These are phyloP conservation scores for Rhea americana DNA, from an alignment of 2,113 vertebrate genomes.

Conservation along the genomic window DNA sequence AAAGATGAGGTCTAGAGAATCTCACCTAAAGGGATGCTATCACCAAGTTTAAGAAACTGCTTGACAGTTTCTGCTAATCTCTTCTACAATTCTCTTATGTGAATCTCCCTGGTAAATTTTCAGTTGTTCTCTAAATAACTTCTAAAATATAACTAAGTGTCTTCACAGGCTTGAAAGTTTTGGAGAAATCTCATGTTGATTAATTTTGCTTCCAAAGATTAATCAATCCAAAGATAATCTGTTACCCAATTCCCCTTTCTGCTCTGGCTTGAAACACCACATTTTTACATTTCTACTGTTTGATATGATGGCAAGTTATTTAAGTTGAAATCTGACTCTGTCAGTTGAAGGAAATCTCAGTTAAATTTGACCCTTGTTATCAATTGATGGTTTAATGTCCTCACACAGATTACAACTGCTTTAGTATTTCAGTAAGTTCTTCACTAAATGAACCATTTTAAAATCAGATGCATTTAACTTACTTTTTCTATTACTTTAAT, in stretches of 20 bases:
- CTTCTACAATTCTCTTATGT: not conserved
- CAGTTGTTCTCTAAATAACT: not conserved
- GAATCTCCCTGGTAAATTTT: not conserved
- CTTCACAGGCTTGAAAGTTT: not conserved
- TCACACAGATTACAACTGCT: not conserved
- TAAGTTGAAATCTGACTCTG: not conserved
- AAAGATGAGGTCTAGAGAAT: not conserved
- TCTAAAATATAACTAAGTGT: not conserved
- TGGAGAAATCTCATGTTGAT: not conserved
- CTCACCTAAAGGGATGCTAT: not conserved
- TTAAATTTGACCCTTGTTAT: constrained; percentile 1
- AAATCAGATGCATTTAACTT: constrained; percentile 17
- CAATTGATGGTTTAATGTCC: not conserved
- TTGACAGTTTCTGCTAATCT: not conserved
- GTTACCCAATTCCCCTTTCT: not conserved
- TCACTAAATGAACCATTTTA: constrained; percentile 41
- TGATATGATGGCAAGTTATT: not conserved
- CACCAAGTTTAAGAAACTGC: not conserved
- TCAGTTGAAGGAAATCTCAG: not conserved
- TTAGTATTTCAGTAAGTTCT: not conserved
- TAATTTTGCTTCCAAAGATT: not conserved
- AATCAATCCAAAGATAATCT: not conserved
- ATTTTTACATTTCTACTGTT: not conserved
- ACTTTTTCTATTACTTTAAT: constrained; percentile 53
- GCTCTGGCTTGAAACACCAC: not conserved